Evolutionary conservation across 2,113 vertebrate genomes (phyloP).

Genomic region (Pampusana beccarii): DNA sequence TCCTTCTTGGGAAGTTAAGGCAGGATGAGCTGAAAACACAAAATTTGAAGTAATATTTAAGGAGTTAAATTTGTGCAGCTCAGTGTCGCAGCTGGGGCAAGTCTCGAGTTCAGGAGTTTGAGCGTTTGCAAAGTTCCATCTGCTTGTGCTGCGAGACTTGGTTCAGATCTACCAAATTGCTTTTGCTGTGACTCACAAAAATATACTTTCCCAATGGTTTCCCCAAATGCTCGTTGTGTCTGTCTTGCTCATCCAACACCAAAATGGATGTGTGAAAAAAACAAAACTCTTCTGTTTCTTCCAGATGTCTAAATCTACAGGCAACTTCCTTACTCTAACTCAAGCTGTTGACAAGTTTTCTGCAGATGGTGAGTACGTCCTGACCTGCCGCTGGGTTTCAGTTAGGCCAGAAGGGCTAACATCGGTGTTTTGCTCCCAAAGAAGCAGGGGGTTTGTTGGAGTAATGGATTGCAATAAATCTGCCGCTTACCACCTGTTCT

Average conservation of each 20-base stretch:
- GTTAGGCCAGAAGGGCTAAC: not conserved
- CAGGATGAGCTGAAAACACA: not conserved
- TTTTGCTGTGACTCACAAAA: not conserved
- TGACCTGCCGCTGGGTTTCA: not conserved
- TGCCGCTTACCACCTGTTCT: not conserved
- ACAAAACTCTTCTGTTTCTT: slow-evolving; percentile 8
- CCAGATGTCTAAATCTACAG: slow-evolving; percentile 99
- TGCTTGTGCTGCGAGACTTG: not conserved
- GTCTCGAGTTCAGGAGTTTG: not conserved
- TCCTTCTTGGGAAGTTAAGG: not conserved
- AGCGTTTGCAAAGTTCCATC: not conserved
- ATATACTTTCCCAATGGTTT: not conserved
- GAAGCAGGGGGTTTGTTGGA: not conserved
- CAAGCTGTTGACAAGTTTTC: slow-evolving; percentile 94
- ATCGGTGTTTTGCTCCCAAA: not conserved
- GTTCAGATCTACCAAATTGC: not conserved
- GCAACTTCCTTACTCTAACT: slow-evolving; percentile 93
- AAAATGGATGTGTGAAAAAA: not conserved
- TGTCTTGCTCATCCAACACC: not conserved
- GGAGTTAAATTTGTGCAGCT: not conserved
- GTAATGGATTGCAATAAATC: not conserved
- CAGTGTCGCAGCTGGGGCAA: no score
- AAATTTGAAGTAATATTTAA: not conserved
- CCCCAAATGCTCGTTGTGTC: not conserved
- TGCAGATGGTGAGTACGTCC: slow-evolving; percentile 86